Base-by-base conservation (phyloP, 2,888 invertebrate genomes). In the Oligia latruncula region DNA sequence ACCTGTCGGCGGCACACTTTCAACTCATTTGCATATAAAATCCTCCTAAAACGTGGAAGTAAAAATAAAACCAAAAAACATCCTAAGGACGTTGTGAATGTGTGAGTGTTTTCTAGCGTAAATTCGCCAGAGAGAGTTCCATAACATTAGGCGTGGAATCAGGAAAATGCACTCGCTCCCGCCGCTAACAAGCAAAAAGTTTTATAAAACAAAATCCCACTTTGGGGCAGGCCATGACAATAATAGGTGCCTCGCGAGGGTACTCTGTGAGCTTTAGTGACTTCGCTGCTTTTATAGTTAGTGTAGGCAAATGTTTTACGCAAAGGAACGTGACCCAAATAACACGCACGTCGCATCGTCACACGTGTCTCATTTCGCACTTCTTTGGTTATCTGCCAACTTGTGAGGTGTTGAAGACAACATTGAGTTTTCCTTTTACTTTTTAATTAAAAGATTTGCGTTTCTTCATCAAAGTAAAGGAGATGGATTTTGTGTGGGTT, bases 81-180 rank as follows among this genome's bases (percentile, higher is more conserved):
- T 71, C 23, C 6, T 82, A 73, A 79, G 85, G 75, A 76, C 71
- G 20, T 70, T 52, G 68, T 73, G 58, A 77, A 82, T 66, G 66
- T 65, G 67, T 60, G 77, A 86, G 88, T 81, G 62, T 85, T 77
- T 81, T 82, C 79, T 78, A 77, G 82, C 80, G 78, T 71, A 84
- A 88, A 90, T 87, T 90, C 82, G 66, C 82, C 73, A 81, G 86
- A 83, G 87, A 89, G 86, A 88, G 87, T 86, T 88, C 81, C 85
- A 86, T 87, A 90, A 89, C 92, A 91, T 92, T 91, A 92, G 86
- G 89, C 86, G 81, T 78, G 85, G 82, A 88, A 87, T 89, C 87
- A 81, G 86, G 87, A 83, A 90, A 89, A 90, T 90, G 90, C 90
- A 90, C 84, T 87, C 82, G 76, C 85, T 81, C 77, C 77, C 71